Conservation (phyloP, 1,140 invertebrate species). For the Brachionus calyciflorus region DNA sequence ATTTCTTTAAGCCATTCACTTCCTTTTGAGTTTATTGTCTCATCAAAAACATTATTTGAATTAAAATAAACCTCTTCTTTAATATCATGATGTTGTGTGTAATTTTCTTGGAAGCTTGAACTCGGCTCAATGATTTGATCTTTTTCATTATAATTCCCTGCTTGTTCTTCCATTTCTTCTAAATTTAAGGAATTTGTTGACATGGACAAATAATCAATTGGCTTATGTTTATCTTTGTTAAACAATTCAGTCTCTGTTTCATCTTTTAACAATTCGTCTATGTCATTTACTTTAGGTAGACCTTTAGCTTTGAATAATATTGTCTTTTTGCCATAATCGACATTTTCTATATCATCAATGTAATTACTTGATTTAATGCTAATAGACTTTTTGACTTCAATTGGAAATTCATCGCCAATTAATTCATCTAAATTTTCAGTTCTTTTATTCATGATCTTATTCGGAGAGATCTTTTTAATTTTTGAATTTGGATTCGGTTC, state of each 20-base stretch:
- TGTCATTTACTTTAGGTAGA: neutral
- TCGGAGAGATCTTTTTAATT: too few relatives aligned
- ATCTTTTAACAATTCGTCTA: constrained; percentile 4
- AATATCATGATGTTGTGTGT: neutral
- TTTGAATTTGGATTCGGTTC: too few relatives aligned
- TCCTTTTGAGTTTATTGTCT: neutral
- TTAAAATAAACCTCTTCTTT: constrained; percentile 15
- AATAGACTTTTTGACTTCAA: neutral
- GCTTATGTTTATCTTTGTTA: neutral
- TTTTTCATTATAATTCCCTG: neutral
- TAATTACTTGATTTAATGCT: neutral
- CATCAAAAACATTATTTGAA: neutral
- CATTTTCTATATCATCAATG: neutral
- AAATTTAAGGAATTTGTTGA: neutral
- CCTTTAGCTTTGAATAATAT: neutral
- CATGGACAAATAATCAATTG: neutral
- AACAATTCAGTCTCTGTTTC: neutral
- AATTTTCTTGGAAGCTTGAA: neutral
- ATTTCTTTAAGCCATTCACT: neutral
- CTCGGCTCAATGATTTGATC: neutral
- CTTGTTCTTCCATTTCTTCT: neutral
- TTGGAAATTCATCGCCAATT: neutral
- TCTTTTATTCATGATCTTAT: too few relatives aligned
- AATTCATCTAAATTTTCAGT: neutral
- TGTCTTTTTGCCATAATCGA: neutral